phyloP scores from a whole-genome alignment of 2,888 invertebrate genomes.

The Nemapogon koenigi region DNA sequence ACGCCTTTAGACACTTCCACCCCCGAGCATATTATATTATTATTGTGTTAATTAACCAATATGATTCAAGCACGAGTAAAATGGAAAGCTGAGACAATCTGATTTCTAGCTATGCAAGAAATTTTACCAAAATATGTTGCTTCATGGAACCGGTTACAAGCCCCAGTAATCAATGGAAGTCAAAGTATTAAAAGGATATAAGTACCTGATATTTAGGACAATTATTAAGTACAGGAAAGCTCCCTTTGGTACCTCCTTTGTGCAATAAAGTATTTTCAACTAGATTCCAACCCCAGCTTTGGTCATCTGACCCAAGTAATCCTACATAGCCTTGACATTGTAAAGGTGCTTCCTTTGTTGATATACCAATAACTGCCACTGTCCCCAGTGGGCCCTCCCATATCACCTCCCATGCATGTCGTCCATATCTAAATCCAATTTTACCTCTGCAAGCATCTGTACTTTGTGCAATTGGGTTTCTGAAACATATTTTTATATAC shows the following conservation, averaged over 20 bases:
- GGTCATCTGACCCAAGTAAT: slow-evolving; percentile 92
- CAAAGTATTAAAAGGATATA: neutral
- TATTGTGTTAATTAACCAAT: too few species aligned
- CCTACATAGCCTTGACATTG: slow-evolving; percentile 97
- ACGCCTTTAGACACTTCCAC: too few species aligned
- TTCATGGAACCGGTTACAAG: neutral
- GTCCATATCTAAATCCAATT: slow-evolving; percentile 88
- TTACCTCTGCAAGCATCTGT: slow-evolving; percentile 94
- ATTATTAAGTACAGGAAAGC: slow-evolving; percentile 93
- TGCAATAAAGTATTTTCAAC: slow-evolving; percentile 97
- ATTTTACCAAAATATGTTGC: neutral
- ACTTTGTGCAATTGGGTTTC: slow-evolving; percentile 98
- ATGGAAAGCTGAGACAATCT: too few species aligned
- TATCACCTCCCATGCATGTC: slow-evolving; percentile 97
- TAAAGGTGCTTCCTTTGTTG: slow-evolving; percentile 91
- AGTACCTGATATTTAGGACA: slow-evolving; percentile 95
- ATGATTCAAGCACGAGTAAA: too few species aligned
- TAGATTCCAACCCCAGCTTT: slow-evolving; percentile 99
- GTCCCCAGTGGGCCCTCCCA: slow-evolving; percentile 99
- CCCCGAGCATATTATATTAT: too few species aligned
- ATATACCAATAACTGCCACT: slow-evolving; percentile 95
- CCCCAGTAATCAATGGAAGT: neutral
- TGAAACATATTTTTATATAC: slow-evolving; percentile 24
- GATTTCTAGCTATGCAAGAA: too few species aligned
- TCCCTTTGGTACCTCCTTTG: slow-evolving; percentile 94